Evolutionary conservation across 2,797 vertebrate species (phyloP), one percentile per base, ranked within the genome.

Genomic region (Adelosebastes latens): DNA sequence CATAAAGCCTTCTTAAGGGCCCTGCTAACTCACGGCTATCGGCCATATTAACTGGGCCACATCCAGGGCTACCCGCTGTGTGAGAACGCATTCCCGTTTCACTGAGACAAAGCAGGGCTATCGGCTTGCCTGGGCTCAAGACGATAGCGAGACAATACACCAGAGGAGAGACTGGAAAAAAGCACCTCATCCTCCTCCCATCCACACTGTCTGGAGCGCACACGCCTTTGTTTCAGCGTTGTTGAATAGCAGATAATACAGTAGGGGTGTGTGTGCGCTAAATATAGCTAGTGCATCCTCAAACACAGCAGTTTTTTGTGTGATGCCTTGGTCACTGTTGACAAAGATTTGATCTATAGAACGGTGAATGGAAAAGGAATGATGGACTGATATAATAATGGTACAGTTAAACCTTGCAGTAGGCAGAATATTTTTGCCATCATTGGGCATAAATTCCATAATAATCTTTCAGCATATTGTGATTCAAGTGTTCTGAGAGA

Each of bases 91-190:
- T 84, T 89, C 88, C 79, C 73, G 77, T 83, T 80, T 82, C 49
- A 60, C 49, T 8, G 25, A 81, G 81, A 92, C 90, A 87, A 90
- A 88, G 87, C 79, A 49, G 52, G 31, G 75, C 84, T 82, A 90
- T 87, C 78, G 3, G 79, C 72, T 82, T 79, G 87, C 86, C 80
- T 16, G 65, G 56, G 62, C 75, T 85, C 56, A 49, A 60, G 81
- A 80, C 6, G 64, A 79, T 22, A 73, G 73, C 66, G 77, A 91
- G 80, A 85, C 18, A 58, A 91, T 82, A 87, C 87, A 78, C 73
- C 82, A 73, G 84, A 86, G 86, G 60, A 80, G 75, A 82, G 80
- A 52, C 81, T 80, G 88, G 87, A 89, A 90, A 89, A 71, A 88
- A 91, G 82, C 77, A 76, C 63, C 85, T 88, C 89, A 91, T 80